Base-by-base conservation (phyloP, 2,113 vertebrate genomes). In the Coturnix japonica region DNA sequence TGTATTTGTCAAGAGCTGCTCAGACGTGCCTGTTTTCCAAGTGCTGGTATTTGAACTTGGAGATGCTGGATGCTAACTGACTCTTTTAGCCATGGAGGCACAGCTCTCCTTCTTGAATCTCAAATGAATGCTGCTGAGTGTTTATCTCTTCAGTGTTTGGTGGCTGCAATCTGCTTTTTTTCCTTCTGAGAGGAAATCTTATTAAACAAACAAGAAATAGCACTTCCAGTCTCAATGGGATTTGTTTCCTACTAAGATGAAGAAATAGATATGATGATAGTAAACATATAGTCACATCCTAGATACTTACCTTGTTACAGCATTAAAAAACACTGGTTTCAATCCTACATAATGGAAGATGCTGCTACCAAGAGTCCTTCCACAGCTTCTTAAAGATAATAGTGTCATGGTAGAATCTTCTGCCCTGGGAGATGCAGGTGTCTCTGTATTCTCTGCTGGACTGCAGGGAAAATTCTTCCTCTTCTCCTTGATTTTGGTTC, bases 1-100 rank as follows among this genome's bases (percentile, higher is more conserved):
- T 22, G n/a, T 3, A 0, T 26, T 53, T 8, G 1, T 53, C 61
- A 33, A 16, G 72, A 71, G 51, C 80, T 81, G 53, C 46, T 79
- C 63, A 72, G 39, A 59, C 8, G 5, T 8, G 4, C 28, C 28
- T 28, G 43, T 19, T 72, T 53, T n/a, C 59, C 77, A 54, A 26
- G n/a, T 11, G 11, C 9, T 54, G 53, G 54, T 28, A 28, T 30
- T 64, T 22, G 2, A 30, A 14, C 51, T 74, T 19, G 13, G 23
- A 30, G 4, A 7, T 7, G 25, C 2, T 5, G 4, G 26, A 23
- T 25, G 16, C 30, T n/a, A 9, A 11, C 9, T 5, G 21, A 3
- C 54, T 67, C 30, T 9, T 67, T 30, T 26, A 10, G 33, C 33
- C 51, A 4, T 7, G 11, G 15, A 35, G 26, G 21, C 51, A 3